phyloP scores from a whole-genome alignment of 2,888 invertebrate genomes.

The Myathropa florea region DNA sequence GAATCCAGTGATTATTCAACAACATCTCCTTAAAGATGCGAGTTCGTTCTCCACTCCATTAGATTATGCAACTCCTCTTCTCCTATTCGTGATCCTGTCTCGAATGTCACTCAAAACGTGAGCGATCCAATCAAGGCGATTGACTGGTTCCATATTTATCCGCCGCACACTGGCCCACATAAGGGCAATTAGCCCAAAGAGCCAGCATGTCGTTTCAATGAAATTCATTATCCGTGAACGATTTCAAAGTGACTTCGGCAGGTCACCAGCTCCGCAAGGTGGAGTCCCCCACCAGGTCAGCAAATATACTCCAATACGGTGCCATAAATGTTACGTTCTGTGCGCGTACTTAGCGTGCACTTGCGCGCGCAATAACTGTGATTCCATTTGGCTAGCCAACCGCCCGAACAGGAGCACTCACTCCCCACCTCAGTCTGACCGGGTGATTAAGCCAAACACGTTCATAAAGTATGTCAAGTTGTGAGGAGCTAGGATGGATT shows the following conservation, averaged over 20 bases:
- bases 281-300: neutral
- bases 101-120: conserved; percentile 37
- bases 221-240: conserved; percentile 59
- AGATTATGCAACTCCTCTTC: neutral
- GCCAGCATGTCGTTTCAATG: conserved; percentile 49
- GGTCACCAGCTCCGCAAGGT: conserved; percentile 21
- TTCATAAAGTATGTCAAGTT: conserved; percentile 11
- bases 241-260: conserved; percentile 36
- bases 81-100: conserved; percentile 23
- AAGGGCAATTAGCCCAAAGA: conserved; percentile 60
- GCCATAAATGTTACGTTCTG: conserved; percentile 25
- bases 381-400: conserved; percentile 1
- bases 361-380: neutral
- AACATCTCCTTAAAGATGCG: neutral
- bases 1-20: no score
- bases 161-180: conserved; percentile 37
- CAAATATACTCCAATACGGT: neutral
- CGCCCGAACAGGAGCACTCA: neutral
- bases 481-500: conserved; percentile 17
- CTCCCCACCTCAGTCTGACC: neutral
- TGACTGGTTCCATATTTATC: conserved; percentile 35
- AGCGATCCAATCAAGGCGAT: conserved; percentile 16
- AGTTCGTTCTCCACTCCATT: neutral
- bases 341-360: neutral
- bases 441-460: conserved; percentile 24